Conservation (phyloP, 2,888 invertebrate genomes). For the Argyra leucocephala region DNA sequence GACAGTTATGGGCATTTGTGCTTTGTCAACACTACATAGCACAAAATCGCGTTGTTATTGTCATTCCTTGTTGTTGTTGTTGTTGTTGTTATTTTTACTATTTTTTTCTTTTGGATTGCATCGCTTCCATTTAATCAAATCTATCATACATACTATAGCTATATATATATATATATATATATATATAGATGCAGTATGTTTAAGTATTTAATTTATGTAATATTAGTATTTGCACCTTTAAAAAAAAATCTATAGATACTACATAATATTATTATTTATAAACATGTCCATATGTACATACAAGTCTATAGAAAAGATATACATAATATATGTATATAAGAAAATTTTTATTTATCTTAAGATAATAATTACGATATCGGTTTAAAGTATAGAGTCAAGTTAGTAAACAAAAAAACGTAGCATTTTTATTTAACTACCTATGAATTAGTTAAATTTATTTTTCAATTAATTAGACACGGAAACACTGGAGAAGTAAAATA, state of each 20-base stretch:
- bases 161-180: too few relatives aligned
- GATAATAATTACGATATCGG: not conserved
- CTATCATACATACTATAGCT: too few relatives aligned
- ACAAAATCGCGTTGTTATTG: not conserved
- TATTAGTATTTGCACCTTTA: not conserved
- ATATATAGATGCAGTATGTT: too few relatives aligned
- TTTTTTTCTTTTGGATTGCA: not conserved
- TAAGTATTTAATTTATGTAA: too few relatives aligned
- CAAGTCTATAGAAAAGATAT: not conserved
- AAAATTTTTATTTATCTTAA: not conserved
- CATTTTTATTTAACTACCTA: too few relatives aligned
- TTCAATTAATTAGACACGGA: too few relatives aligned
- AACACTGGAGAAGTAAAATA: too few relatives aligned
- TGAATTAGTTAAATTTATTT: too few relatives aligned
- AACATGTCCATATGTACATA: not conserved
- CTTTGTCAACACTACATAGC: constrained; percentile 1
- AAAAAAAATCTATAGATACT: not conserved
- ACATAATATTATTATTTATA: too few relatives aligned
- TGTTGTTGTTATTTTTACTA: not conserved
- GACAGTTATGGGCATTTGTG: constrained; percentile 10
- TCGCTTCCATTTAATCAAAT: not conserved
- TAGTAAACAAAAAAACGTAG: too few relatives aligned
- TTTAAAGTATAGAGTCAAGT: too few relatives aligned
- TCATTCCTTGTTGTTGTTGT: not conserved
- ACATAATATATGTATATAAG: not conserved